A percentile compares a stretch with the other conserved stretches of the same genome.
Evolutionary conservation across 2,797 vertebrate genomes (phyloP).

Genomic region (Melanotaenia parkinsoni): DNA sequence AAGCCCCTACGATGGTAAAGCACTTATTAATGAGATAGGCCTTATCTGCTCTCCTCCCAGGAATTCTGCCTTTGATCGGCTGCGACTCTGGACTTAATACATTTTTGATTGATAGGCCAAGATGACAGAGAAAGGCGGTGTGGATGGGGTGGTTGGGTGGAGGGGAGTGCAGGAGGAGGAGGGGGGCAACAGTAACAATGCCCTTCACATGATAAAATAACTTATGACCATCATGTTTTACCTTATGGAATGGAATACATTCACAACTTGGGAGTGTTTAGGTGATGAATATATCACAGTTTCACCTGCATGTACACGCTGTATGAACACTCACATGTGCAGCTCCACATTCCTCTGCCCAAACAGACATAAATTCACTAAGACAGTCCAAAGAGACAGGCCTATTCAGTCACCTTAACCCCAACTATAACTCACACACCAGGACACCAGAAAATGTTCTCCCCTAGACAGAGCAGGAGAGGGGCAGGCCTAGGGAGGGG

Average conservation of each 20-base stretch:
- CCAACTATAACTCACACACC: conserved; percentile 76
- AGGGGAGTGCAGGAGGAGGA: conserved; percentile 40
- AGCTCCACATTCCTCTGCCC: conserved; percentile 57
- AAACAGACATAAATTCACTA: conserved; percentile 64
- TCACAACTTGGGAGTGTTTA: conserved; percentile 33
- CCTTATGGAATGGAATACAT: conserved; percentile 47
- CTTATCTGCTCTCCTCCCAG: conserved; percentile 97
- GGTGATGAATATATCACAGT: conserved; percentile 58
- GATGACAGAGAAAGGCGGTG: conserved; percentile 87
- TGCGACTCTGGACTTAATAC: conserved; percentile 95
- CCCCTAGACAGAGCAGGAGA: conserved; percentile 66
- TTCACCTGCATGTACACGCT: conserved; percentile 24
- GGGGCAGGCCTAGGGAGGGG: conserved; percentile 66
- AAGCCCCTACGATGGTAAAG: conserved; percentile 92
- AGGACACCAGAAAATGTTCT: conserved; percentile 72
- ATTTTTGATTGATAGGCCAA: conserved; percentile 96
- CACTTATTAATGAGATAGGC: conserved; percentile 95
- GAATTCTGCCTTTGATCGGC: conserved; percentile 96
- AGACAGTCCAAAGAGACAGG: conserved; percentile 73
- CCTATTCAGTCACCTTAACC: conserved; percentile 80
- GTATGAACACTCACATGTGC: conserved; percentile 31
- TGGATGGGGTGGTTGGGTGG: conserved; percentile 71
- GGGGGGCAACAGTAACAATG: conserved; percentile 76
- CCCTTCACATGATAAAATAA: conserved; percentile 82
- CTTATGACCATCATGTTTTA: conserved; percentile 68